These are phyloP conservation scores for Cephalopholis sonnerati DNA, from an alignment of 2,113 vertebrate species.

Conservation along the genomic window DNA sequence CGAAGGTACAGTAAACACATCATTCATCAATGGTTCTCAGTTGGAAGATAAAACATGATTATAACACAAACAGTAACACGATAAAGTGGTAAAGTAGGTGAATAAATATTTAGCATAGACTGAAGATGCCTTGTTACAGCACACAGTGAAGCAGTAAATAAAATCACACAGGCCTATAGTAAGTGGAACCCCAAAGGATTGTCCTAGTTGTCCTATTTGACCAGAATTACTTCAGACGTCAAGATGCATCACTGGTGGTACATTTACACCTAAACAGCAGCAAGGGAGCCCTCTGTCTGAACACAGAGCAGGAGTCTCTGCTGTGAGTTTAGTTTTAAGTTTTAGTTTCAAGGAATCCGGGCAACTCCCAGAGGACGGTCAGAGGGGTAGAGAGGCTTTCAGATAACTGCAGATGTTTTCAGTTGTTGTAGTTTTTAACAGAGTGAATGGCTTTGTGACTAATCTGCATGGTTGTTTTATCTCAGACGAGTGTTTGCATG, in stretches of 20 bases:
- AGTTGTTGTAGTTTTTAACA: background rate
- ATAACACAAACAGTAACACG: background rate
- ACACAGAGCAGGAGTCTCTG: background rate
- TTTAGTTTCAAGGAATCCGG: background rate
- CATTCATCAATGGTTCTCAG: background rate
- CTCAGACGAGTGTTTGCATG: background rate
- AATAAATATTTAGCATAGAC: background rate
- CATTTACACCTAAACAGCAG: background rate
- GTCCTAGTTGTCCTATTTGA: background rate
- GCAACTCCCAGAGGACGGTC: background rate
- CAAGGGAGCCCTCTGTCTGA: background rate
- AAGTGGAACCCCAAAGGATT: background rate
- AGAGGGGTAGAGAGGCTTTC: no score
- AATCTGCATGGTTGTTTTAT: background rate
- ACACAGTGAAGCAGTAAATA: background rate
- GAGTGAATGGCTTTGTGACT: background rate
- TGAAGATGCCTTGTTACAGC: background rate
- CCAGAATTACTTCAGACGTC: background rate
- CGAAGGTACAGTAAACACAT: slow-evolving; percentile 85
- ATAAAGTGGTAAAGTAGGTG: background rate
- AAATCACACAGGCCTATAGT: background rate
- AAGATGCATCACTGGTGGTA: background rate
- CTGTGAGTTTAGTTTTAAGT: no score
- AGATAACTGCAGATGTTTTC: background rate
- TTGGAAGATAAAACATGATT: background rate